Evolutionary conservation across 1,140 invertebrate genomes (phyloP).

Genomic region (Trichonephila clavipes): DNA sequence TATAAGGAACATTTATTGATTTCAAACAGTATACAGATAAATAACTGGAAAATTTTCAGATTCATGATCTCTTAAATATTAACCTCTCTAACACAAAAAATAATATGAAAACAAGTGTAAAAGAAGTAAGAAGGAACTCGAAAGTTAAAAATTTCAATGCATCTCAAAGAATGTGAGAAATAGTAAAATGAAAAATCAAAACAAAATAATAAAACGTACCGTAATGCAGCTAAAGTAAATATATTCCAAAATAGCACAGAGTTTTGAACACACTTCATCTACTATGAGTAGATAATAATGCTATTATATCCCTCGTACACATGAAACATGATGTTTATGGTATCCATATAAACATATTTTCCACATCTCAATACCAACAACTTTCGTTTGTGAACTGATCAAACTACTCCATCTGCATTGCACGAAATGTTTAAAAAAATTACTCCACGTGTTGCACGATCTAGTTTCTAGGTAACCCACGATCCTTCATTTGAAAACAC

Average conservation of each 20-base stretch:
- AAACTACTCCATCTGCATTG: slow-evolving; percentile 36
- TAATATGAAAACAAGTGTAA: too few species aligned
- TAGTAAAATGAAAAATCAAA: background rate
- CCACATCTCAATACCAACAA: slow-evolving; percentile 38
- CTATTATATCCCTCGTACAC: background rate
- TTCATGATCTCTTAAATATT: too few species aligned
- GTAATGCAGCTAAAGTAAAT: background rate
- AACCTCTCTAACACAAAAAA: too few species aligned
- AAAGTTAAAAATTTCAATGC: too few species aligned
- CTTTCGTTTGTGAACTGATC: slow-evolving; percentile 20
- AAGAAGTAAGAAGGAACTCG: too few species aligned
- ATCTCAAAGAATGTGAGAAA: too few species aligned
- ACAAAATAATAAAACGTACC: background rate
- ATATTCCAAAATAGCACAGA: background rate
- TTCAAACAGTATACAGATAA: too few species aligned
- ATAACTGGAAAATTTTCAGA: too few species aligned
- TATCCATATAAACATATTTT: background rate
- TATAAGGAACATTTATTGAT: too few species aligned
- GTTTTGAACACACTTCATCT: background rate
- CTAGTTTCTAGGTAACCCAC: slow-evolving; percentile 50
- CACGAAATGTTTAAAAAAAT: slow-evolving; percentile 25
- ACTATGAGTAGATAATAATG: background rate
- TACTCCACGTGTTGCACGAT: slow-evolving; percentile 62
- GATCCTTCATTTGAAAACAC: slow-evolving; percentile 61
- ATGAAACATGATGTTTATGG: background rate